These are phyloP conservation scores for Centropus unirufus DNA, from an alignment of 2,113 vertebrate species.

Conservation along the genomic window DNA sequence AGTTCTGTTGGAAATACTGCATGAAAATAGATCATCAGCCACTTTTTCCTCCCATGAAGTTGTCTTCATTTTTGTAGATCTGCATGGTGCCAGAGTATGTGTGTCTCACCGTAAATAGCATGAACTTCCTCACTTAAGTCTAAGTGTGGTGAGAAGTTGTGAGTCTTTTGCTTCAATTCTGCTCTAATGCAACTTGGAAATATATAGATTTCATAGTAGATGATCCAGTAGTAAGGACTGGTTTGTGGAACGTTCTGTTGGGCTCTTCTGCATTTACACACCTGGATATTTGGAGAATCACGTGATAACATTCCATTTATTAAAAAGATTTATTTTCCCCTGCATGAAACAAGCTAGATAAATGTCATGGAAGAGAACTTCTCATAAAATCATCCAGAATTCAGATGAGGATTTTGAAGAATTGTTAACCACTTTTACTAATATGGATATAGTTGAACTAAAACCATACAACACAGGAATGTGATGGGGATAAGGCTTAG, in stretches of 20 bases:
- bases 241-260: not conserved
- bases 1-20: not conserved
- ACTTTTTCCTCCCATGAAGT: not conserved
- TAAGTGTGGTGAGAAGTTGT: not conserved
- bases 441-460: not conserved
- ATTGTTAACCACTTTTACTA: not conserved
- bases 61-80: not conserved
- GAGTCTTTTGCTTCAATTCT: not conserved
- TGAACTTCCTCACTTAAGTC: not conserved
- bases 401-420: not conserved
- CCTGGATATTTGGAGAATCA: not conserved
- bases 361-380: not conserved
- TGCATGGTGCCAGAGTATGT: not conserved
- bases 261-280: not conserved
- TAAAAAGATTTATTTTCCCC: not conserved
- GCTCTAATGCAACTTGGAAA: not conserved
- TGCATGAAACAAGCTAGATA: not conserved
- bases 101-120: not conserved
- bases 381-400: not conserved
- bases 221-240: not conserved
- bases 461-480: not conserved
- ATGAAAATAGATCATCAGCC: not conserved
- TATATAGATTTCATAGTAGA: not conserved
- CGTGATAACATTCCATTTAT: not conserved
- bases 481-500: not conserved